Percentiles rank a stretch among this genome's conserved stretches.
Evolutionary conservation across 2,797 vertebrate species (phyloP).

Genomic region (Pampus argenteus): DNA sequence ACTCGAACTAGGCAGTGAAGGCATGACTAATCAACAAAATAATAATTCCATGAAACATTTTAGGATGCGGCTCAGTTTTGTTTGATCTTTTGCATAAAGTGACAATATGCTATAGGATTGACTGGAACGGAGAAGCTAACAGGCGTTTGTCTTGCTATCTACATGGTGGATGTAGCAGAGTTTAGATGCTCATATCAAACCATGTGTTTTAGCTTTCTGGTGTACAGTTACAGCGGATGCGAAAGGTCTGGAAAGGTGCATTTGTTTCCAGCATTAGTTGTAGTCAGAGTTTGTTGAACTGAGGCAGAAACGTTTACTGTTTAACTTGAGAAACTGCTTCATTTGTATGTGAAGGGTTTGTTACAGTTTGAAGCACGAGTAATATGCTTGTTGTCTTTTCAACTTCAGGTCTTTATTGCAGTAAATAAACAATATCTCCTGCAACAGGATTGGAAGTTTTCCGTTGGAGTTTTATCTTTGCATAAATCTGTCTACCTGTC

Average conservation of each 20-base stretch:
- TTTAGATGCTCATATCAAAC: background rate
- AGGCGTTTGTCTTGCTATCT: background rate
- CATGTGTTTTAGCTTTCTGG: background rate
- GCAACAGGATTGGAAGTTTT: constrained; percentile 41
- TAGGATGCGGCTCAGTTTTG: background rate
- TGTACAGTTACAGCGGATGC: constrained; percentile 25
- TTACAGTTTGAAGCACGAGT: constrained; percentile 25
- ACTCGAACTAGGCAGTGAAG: no score
- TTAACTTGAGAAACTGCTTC: constrained; percentile 37
- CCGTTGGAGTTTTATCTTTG: constrained; percentile 65
- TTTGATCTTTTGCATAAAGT: no score
- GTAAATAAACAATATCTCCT: constrained; percentile 40
- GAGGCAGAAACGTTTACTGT: constrained; percentile 44
- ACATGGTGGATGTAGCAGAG: background rate
- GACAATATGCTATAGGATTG: background rate
- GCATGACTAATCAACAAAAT: no score
- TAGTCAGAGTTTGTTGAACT: constrained; percentile 43
- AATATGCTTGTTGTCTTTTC: constrained; percentile 33
- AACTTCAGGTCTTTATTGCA: constrained; percentile 20
- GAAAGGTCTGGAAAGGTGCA: constrained; percentile 19
- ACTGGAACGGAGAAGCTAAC: background rate
- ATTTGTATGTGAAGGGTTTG: constrained; percentile 19
- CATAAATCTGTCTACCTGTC: constrained; percentile 45
- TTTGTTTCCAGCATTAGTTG: constrained; percentile 51
- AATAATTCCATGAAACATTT: background rate